Evolutionary conservation across 2,888 invertebrate genomes (phyloP), one percentile per base, ranked within the genome.

Genomic region (Eulithis testata): DNA sequence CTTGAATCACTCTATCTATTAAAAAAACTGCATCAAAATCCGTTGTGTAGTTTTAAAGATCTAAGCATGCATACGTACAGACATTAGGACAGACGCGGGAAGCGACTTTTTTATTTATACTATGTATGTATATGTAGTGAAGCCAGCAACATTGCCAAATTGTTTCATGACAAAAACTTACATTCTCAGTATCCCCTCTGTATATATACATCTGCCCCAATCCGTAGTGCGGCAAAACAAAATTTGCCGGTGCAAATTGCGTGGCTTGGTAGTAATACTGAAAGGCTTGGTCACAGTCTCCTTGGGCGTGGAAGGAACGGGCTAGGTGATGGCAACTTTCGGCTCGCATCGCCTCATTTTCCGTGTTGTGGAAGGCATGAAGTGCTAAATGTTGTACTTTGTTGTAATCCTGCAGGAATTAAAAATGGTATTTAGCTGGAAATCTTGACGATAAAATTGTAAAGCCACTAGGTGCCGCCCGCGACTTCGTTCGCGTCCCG

Each of bases 141-240:
- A 31, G 31, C 31, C 31, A 31, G 31, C 6, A 31, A 31, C 31
- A 31, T 31, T 31, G 31, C 31, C 3, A 31, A 31, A 3, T 4
- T 31, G 31, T 5, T 31, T 31, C 31, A 31, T 31, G 5, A 31
- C 45, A 27, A 27, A 31, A 43, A 91, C 95, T 95, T 93, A 97
- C 97, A 90, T 98, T 98, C 89, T 99, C 98, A 1, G 96, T 96
- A 83, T 99, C 99, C 0, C 98, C 98, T 83, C 99, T 95, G 85
- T 99, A 97, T 73, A 99, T 98, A 85, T 99, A 99, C 99, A 99
- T 99, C 88, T 99, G 99, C 0, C 99, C 99, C 0, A 99, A 94
- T 0, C 99, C 99, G 88, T 98, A 99, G 91, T 98, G 98, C 0
- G 99, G 99, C 62, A 99, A 90, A 0, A 99, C 98, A 93, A 99